These are phyloP conservation scores for Eudyptes chrysolophus DNA, from an alignment of 2,113 vertebrate species.

Conservation along the genomic window DNA sequence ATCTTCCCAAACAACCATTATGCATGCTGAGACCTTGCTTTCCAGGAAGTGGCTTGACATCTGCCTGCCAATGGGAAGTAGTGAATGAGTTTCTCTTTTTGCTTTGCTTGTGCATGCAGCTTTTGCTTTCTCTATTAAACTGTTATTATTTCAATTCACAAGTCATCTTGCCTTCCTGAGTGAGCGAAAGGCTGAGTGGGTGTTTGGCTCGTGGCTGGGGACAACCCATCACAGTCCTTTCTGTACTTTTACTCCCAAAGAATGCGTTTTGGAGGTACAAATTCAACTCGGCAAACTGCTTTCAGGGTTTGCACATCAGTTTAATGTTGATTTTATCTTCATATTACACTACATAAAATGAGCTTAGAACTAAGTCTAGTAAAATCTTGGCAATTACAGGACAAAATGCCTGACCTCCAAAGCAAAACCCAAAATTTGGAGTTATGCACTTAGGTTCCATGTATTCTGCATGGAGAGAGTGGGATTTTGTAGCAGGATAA, in stretches of 20 bases:
- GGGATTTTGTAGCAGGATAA: background rate
- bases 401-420: background rate
- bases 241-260: background rate
- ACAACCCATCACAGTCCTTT: background rate
- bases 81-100: background rate
- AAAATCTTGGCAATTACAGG: background rate
- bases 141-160: background rate
- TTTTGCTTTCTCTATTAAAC: background rate
- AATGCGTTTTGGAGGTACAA: background rate
- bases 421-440: background rate
- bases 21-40: background rate
- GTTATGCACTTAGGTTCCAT: background rate
- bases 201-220: background rate
- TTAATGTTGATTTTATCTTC: background rate
- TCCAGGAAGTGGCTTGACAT: background rate
- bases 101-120: background rate
- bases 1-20: background rate
- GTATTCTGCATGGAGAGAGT: background rate
- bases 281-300: background rate
- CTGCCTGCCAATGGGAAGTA: background rate
- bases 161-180: background rate
- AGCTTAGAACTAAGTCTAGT: background rate
- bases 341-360: background rate
- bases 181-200: background rate
- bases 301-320: background rate